phyloP scores from a whole-genome alignment of 2,797 vertebrate genomes.

The Eupleurogrammus muticus region DNA sequence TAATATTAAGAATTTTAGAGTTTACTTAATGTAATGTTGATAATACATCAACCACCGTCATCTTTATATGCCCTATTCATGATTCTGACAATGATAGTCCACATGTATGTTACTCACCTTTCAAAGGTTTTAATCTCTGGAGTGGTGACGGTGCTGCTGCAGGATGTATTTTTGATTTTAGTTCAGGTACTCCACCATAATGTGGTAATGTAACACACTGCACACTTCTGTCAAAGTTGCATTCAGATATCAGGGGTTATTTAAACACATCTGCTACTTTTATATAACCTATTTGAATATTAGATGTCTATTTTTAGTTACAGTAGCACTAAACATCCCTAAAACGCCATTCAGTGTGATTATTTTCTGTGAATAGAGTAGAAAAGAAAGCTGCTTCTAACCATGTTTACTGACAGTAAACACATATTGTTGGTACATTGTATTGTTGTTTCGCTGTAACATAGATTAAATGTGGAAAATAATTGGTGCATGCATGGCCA shows the following conservation, averaged over 20 bases:
- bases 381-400: constrained; percentile 79
- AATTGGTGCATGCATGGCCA: constrained; percentile 68
- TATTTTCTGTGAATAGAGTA: constrained; percentile 65
- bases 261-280: constrained; percentile 69
- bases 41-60: constrained; percentile 24
- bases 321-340: constrained; percentile 54
- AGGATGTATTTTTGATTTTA: constrained; percentile 42
- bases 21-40: constrained; percentile 61
- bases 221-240: constrained; percentile 51
- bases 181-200: constrained; percentile 43
- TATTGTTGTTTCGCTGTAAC: constrained; percentile 58
- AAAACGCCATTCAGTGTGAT: constrained; percentile 51
- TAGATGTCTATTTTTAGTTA: constrained; percentile 70
- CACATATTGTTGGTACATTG: constrained; percentile 60
- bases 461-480: constrained; percentile 53
- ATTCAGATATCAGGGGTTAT: constrained; percentile 74
- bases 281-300: constrained; percentile 58
- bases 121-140: constrained; percentile 39
- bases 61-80: constrained; percentile 45
- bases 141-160: constrained; percentile 31
- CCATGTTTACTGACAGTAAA: constrained; percentile 72
- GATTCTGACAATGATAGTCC: constrained; percentile 34
- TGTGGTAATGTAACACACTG: constrained; percentile 28
- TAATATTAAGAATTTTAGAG: constrained; percentile 48
- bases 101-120: constrained; percentile 39